Evolutionary conservation across 1,140 invertebrate species (phyloP).

Genomic region (Polypedilum pembai): DNA sequence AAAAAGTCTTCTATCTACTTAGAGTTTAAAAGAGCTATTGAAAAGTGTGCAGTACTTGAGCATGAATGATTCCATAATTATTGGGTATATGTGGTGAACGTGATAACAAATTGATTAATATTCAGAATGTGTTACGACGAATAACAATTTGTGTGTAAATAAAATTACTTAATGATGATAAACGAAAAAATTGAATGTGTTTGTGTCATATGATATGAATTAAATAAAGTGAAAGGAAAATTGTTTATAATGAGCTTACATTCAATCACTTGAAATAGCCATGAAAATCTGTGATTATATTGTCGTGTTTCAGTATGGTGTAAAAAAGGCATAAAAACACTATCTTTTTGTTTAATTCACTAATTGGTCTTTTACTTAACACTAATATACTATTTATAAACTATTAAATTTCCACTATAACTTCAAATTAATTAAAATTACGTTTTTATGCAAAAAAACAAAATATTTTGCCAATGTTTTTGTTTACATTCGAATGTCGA

Average conservation of each 20-base stretch:
- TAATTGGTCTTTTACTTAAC: background rate
- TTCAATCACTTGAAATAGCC: background rate
- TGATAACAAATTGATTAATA: background rate
- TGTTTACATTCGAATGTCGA: background rate
- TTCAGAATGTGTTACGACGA: background rate
- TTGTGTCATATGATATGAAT: background rate
- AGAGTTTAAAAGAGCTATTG: too few relatives aligned
- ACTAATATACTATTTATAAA: background rate
- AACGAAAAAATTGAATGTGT: background rate
- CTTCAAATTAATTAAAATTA: too few relatives aligned
- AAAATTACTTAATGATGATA: background rate
- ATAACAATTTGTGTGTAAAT: too few relatives aligned
- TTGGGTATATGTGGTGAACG: background rate
- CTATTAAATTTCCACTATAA: background rate
- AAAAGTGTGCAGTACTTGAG: conserved; percentile 3
- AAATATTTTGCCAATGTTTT: background rate
- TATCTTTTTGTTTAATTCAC: background rate
- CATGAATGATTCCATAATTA: background rate
- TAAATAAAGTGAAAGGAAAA: background rate
- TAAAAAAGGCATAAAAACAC: background rate
- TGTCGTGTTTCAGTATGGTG: background rate
- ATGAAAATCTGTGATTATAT: conserved; percentile 1
- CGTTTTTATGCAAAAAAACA: background rate
- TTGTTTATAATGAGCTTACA: conserved; percentile 3
- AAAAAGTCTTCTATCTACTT: background rate